These are phyloP conservation scores for Eledona agricola DNA, from an alignment of 2,888 invertebrate species.

Conservation along the genomic window DNA sequence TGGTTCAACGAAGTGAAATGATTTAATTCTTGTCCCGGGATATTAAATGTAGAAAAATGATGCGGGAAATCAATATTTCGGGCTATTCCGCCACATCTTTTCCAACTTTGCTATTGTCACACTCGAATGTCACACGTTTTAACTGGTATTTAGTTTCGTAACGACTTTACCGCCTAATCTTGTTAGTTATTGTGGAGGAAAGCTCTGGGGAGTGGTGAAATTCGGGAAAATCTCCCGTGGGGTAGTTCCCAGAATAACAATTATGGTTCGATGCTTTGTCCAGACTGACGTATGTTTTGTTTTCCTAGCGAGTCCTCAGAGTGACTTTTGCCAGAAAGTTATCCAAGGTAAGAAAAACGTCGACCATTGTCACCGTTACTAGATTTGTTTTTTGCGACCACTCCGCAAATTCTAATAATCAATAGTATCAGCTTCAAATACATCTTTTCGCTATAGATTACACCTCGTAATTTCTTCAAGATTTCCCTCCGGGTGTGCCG, in stretches of 20 bases:
- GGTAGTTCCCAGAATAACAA: conserved; percentile 21
- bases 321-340: too few species aligned
- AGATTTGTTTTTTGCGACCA: not conserved
- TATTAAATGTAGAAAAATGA: too few species aligned
- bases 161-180: conserved; percentile 17
- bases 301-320: not conserved
- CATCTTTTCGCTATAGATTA: conserved; percentile 38
- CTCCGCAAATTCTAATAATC: too few species aligned
- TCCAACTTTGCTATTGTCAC: conserved; percentile 6
- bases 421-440: conserved; percentile 23
- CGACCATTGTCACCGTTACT: too few species aligned
- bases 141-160: conserved; percentile 22
- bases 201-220: conserved; percentile 17
- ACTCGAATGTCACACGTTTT: conserved; percentile 28
- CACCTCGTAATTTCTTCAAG: conserved; percentile 36
- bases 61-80: conserved; percentile 6
- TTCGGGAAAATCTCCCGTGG: conserved; percentile 30
- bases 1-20: too few species aligned
- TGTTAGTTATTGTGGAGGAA: conserved; percentile 18
- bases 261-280: conserved; percentile 23
- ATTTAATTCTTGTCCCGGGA: too few species aligned
- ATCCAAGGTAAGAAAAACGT: not conserved
- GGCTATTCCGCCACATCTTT: not conserved
- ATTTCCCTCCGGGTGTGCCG: conserved; percentile 38
- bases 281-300: too few species aligned